These are phyloP conservation scores for Caenorhabditis doughertyi DNA, from an alignment of 2,888 invertebrate genomes.

Conservation along the genomic window DNA sequence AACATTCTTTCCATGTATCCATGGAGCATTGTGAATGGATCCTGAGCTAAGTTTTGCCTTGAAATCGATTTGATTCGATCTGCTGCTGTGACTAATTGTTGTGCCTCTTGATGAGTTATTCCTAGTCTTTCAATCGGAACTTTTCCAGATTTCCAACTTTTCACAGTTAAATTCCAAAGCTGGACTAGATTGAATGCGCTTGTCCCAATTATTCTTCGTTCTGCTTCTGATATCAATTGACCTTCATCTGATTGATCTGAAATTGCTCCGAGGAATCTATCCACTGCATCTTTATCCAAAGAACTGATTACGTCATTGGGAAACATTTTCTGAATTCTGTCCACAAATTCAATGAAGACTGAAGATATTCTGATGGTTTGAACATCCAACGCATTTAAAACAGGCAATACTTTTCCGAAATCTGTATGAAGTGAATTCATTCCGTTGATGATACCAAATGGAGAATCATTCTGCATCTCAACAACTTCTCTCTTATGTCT, in stretches of 20 bases:
- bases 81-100: constrained; percentile 64
- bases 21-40: constrained; percentile 72
- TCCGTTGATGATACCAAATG: constrained; percentile 43
- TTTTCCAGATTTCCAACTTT: constrained; percentile 71
- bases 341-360: constrained; percentile 71
- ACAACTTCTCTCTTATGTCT: constrained; percentile 13
- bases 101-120: constrained; percentile 65
- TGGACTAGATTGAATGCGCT: constrained; percentile 23
- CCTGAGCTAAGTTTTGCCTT: constrained; percentile 70
- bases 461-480: constrained; percentile 42
- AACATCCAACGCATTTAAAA: constrained; percentile 70
- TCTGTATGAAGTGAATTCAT: constrained; percentile 22
- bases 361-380: constrained; percentile 71
- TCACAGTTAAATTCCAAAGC: constrained; percentile 70
- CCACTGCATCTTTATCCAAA: constrained; percentile 48
- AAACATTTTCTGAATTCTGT: constrained; percentile 58
- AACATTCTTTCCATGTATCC: constrained; percentile 70
- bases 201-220: constrained; percentile 46
- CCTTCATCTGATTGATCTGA: constrained; percentile 61
- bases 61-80: constrained; percentile 71
- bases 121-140: constrained; percentile 29
- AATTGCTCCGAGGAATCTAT: constrained; percentile 63
- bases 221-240: constrained; percentile 59
- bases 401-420: constrained; percentile 57
- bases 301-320: constrained; percentile 23